Evolutionary conservation across 2,888 invertebrate species (phyloP), one percentile per base, ranked within the genome.

Genomic region (Siphlonurus alternatus): DNA sequence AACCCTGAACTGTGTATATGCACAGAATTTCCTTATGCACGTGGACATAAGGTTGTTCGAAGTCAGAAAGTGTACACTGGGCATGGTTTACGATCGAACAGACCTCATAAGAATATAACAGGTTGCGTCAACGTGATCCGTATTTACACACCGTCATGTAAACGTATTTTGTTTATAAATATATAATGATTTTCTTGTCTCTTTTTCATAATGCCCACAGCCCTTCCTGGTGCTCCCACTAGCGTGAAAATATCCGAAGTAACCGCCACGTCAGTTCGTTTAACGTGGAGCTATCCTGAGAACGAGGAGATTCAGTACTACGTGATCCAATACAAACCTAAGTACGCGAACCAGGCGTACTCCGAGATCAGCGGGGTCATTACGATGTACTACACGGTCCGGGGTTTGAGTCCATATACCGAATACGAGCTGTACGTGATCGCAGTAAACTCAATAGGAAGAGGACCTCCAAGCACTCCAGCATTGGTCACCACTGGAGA

Each of bases 341-440:
- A 93, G 80, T 89, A 89, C 76, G 91, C 93, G 64, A 90, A 91
- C 76, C 84, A 91, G 81, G 91, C 93, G 60, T 94, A 87, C 79
- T 88, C 89, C 72, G 94, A 95, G 77, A 93, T 94, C 73, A 90
- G 90, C 66, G 93, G 94, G 65, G 92, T 95, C 71, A 91, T 91
- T 72, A 90, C 93, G 60, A 90, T 89, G 82, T 93, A 91, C 78
- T 93, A 94, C 77, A 89, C 90, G 54, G 90, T 97, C 64, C 85
- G 91, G 65, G 88, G 86, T 70, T 81, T 96, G 66, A 91, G 92
- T 67, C 94, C 97, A 0, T 95, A 93, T 78, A 95, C 95, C 2
- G 92, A 92, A 75, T 98, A 98, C 78, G 94, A 96, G 77, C 91
- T 98, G 82, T 90, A 88, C 75, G 93, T 98, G 69, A 89, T 93